phyloP scores from a whole-genome alignment of 2,888 invertebrate species.

The Maniola hyperantus region DNA sequence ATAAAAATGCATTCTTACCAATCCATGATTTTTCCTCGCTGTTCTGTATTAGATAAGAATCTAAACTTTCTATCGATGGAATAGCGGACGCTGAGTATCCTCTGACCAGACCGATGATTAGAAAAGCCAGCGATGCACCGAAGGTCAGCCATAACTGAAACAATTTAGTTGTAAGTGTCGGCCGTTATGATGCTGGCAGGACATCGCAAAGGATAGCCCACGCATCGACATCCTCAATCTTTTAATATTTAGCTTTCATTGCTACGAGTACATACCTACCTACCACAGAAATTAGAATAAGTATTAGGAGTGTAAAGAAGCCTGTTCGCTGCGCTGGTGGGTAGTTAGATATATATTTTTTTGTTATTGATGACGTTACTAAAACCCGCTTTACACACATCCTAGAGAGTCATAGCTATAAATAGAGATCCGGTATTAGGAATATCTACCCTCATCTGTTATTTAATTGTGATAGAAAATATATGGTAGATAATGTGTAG shows the following conservation, averaged over 20 bases:
- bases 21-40: slow-evolving; percentile 82
- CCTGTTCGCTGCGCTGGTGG: too few species aligned
- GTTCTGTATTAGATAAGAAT: slow-evolving; percentile 68
- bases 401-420: too few species aligned
- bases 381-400: too few species aligned
- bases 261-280: too few species aligned
- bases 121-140: slow-evolving; percentile 81
- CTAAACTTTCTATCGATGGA: slow-evolving; percentile 73
- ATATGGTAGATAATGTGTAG: too few species aligned
- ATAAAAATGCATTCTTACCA: slow-evolving; percentile 56
- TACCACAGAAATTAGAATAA: too few species aligned
- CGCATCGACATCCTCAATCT: not conserved
- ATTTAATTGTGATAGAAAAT: too few species aligned
- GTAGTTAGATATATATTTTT: too few species aligned
- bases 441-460: too few species aligned
- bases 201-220: not conserved
- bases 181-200: not conserved
- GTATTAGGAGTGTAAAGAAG: too few species aligned
- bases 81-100: slow-evolving; percentile 84
- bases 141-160: slow-evolving; percentile 80
- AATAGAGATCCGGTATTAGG: too few species aligned
- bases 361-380: too few species aligned
- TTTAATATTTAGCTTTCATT: not conserved
- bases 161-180: not conserved
- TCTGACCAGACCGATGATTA: slow-evolving; percentile 82